Evolutionary conservation across 2,797 vertebrate species (phyloP).

Genomic region (Syngnathus acus): DNA sequence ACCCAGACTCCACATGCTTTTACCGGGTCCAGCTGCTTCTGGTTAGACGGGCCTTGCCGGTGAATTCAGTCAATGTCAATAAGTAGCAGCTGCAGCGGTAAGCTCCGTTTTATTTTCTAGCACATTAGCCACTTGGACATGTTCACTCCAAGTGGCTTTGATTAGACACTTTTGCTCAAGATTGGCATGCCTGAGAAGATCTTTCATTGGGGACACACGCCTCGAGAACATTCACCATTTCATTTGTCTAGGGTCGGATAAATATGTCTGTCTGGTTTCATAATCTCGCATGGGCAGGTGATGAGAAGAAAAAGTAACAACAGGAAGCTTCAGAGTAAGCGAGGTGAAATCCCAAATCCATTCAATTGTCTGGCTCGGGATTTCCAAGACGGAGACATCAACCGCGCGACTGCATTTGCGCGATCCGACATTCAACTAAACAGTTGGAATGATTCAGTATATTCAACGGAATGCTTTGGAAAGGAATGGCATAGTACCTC

Average conservation of each 20-base stretch:
- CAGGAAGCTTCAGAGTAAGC: slow-evolving; percentile 35
- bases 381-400: slow-evolving; percentile 27
- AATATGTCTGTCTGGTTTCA: slow-evolving; percentile 35
- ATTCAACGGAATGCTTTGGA: background rate
- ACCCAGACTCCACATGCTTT: slow-evolving; percentile 28
- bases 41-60: slow-evolving; percentile 19
- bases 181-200: slow-evolving; percentile 8
- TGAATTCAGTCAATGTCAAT: slow-evolving; percentile 41
- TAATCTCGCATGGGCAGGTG: slow-evolving; percentile 25
- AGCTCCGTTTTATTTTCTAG: slow-evolving; percentile 24
- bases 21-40: slow-evolving; percentile 40
- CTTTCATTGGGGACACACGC: background rate
- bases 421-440: background rate
- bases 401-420: slow-evolving; percentile 21
- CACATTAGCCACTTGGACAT: slow-evolving; percentile 20
- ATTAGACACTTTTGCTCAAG: slow-evolving; percentile 18
- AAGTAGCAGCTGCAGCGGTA: slow-evolving; percentile 29
- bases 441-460: background rate
- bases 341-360: slow-evolving; percentile 37
- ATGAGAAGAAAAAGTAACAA: slow-evolving; percentile 28
- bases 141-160: slow-evolving; percentile 14
- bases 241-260: background rate
- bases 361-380: slow-evolving; percentile 37
- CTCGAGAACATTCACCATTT: background rate
- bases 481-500: background rate